Base-by-base conservation (phyloP, 2,797 vertebrate genomes). In the Muscicapa comitata region DNA sequence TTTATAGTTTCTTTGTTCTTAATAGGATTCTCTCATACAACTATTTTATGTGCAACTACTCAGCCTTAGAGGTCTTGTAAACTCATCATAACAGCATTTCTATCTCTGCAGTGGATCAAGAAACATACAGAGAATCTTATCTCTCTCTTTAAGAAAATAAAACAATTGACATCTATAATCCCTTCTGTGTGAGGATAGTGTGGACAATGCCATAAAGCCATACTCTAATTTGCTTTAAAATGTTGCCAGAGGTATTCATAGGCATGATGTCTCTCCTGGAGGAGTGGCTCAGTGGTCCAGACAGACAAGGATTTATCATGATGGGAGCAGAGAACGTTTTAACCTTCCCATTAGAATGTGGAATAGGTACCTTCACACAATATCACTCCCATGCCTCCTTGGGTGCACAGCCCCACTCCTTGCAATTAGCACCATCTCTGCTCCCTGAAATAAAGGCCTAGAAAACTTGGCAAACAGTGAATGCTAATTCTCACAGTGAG, bases 1-100 rank as follows among this genome's bases (percentile, higher is more conserved):
- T 73, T 95, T 94, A 93, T 45, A 93, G 78, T 51, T 94, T 88
- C 86, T 91, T 94, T 84, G 83, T 97, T 96, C 70, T 75, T 86
- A 71, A 84, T 65, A 95, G 92, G 43, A 95, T 94, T 72, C 42
- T 89, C 67, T 94, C 42, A 4, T 73, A 83, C 82, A 68, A 82
- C 77, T 80, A 90, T 88, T 95, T 94, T 90, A 93, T 88, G 63
- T 86, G 84, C 50, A 91, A 55, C 86, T 91, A 86, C 88, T 90
- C 81, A 96, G 84, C 45, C 45, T 93, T 73, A 86, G 65, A 87
- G 45, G 77, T 88, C 78, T 79, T 92, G 55, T 82, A 95, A 95
- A 67, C 58, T 86, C 73, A 38, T 38, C 35, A 61, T 73, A 85
- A 62, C 20, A 89, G 50, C 43, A 90, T 72, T 88, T 45, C 23